Conservation (phyloP, 2,797 vertebrate species). For the Ctenopoma kingsleyae region DNA sequence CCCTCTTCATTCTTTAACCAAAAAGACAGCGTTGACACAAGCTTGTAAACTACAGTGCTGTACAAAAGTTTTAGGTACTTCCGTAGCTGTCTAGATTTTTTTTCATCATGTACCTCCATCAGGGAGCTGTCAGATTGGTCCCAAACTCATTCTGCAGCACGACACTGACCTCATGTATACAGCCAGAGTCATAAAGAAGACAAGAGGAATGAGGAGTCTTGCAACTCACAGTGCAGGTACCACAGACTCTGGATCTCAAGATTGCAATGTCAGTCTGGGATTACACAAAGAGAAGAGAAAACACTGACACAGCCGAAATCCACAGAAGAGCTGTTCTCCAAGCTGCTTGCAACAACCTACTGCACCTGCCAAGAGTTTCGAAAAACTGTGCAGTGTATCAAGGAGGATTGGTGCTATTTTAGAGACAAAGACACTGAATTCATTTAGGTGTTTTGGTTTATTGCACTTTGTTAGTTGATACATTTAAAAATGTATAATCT, state of each 20-base stretch:
- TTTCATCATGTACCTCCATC: neutral
- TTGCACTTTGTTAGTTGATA: neutral
- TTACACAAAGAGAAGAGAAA: neutral
- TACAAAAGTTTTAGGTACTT: neutral
- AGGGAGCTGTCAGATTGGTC: neutral
- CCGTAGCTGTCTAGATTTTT: neutral
- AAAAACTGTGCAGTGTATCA: neutral
- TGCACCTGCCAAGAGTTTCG: neutral
- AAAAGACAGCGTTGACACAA: neutral
- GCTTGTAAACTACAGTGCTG: neutral
- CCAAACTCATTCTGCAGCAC: neutral
- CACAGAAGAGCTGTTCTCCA: neutral
- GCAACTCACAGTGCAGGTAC: neutral
- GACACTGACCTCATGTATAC: neutral
- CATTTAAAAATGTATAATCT: neutral
- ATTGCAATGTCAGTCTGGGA: neutral
- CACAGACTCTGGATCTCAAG: neutral
- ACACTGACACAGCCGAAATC: neutral
- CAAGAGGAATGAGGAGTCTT: neutral
- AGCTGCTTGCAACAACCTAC: neutral
- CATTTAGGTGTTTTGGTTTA: neutral
- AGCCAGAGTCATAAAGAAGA: neutral
- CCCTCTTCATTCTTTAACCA: neutral
- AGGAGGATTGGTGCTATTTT: neutral
- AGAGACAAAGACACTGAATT: neutral